Evolutionary conservation across 2,113 vertebrate species (phyloP).

Genomic region (Saccopteryx leptura): DNA sequence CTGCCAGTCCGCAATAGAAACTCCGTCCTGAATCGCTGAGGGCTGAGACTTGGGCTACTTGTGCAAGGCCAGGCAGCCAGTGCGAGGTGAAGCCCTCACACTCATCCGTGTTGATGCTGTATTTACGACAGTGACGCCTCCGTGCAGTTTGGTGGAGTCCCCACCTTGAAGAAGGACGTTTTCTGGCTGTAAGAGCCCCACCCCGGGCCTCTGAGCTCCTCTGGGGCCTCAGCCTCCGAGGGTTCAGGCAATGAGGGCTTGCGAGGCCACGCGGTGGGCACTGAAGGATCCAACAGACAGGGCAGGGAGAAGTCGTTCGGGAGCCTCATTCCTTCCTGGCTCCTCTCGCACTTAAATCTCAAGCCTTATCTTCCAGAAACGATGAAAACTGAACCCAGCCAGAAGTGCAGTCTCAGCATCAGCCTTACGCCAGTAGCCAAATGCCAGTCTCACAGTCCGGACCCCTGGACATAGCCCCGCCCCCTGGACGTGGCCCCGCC

Average conservation of each 20-base stretch:
- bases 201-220: background rate
- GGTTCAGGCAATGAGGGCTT: background rate
- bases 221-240: rapidly evolving
- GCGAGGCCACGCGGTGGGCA: background rate
- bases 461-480: too few relatives aligned
- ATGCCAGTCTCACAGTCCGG: rapidly evolving
- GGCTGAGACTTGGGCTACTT: too few relatives aligned
- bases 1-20: background rate
- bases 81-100: too few relatives aligned
- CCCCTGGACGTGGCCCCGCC: too few relatives aligned
- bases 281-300: too few relatives aligned
- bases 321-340: background rate
- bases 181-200: rapidly evolving
- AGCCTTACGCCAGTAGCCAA: rapidly evolving
- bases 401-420: rapidly evolving
- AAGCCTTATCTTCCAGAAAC: background rate
- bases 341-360: background rate
- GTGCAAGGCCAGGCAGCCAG: background rate
- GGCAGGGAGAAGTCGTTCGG: too few relatives aligned
- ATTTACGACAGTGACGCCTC: rapidly evolving
- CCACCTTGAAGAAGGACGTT: too few relatives aligned
- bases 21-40: too few relatives aligned
- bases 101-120: rapidly evolving
- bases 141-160: rapidly evolving
- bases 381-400: background rate